Conservation (phyloP, 2,797 vertebrate genomes). For the Eutrigla gurnardus region DNA sequence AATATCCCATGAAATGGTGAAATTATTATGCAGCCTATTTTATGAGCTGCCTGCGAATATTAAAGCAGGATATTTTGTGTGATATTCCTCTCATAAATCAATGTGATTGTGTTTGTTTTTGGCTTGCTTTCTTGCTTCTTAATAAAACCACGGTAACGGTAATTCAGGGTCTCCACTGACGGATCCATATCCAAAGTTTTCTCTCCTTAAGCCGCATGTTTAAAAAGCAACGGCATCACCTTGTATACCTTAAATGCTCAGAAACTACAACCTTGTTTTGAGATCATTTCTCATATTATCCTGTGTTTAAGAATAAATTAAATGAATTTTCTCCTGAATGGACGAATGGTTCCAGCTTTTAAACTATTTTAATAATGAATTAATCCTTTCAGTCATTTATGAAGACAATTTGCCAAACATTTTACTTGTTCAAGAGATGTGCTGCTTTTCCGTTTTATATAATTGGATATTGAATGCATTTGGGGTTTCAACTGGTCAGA, state of each 20-base stretch:
- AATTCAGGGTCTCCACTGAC: conserved; percentile 33
- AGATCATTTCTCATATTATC: not conserved
- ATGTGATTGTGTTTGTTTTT: conserved; percentile 77
- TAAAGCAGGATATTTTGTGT: conserved; percentile 82
- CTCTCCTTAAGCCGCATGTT: conserved; percentile 8
- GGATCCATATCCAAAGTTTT: not conserved
- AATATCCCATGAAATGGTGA: conserved; percentile 99
- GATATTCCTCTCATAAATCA: conserved; percentile 69
- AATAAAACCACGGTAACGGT: conserved; percentile 49
- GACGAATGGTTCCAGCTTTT: no score
- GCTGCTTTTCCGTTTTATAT: not conserved
- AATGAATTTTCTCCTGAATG: not conserved
- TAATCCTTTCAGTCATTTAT: not conserved
- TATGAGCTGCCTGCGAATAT: conserved; percentile 91
- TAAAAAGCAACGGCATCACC: not conserved
- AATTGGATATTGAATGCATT: not conserved
- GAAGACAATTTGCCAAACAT: not conserved
- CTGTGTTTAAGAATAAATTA: not conserved
- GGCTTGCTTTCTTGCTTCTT: conserved; percentile 50
- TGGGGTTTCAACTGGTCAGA: not conserved
- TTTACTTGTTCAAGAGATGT: not conserved
- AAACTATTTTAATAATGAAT: not conserved
- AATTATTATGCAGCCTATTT: conserved; percentile 93
- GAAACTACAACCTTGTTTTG: not conserved
- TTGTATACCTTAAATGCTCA: not conserved